Evolutionary conservation across 2,888 invertebrate genomes (phyloP), one percentile per base, ranked within the genome.

Genomic region (Oligia strigilis): DNA sequence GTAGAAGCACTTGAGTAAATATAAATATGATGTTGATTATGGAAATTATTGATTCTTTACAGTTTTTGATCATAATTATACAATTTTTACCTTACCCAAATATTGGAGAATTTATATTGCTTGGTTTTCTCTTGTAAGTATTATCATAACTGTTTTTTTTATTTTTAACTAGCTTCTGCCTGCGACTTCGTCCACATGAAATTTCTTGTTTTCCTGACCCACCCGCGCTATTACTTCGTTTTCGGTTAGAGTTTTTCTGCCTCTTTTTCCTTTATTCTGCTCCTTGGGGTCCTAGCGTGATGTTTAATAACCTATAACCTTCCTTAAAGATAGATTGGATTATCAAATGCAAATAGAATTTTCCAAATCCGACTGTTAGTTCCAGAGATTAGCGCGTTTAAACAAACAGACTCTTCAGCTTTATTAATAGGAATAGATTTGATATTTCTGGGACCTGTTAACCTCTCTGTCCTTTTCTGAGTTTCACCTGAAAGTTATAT

Each of bases 21-120:
- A 85, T 73, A 66, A 73, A 75, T 66, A 64, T 49, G 46, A 52
- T 58, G 46, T 23, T 71, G 29, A 46, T 74, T 75, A 40, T 76
- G 66, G 52, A 67, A 74, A 65, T 78, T 69, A 60, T 72, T 43
- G 52, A 77, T 86, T 55, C 9, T 55, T 23, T 23, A 55, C 2
- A 23, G 23, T 23, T 58, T 55, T 58, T 58, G 23, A 9, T 55
- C 9, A 55, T 55, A 55, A 29, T 29, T 29, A 29, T 55, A 23
- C 23, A 58, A 23, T 23, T 23, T 58, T 58, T 55, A 23, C 55
- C 19, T 55, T 23, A 2, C 55, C 19, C 8, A 55, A 8, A 55
- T 19, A 8, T 19, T 58, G 55, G 9, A 19, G 55, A 23, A 9
- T 58, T 23, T 23, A 9, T 58, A 23, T 23, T 58, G 19, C 8